Evolutionary conservation across 2,113 vertebrate genomes (phyloP).

Genomic region (Pterocles orientalis): DNA sequence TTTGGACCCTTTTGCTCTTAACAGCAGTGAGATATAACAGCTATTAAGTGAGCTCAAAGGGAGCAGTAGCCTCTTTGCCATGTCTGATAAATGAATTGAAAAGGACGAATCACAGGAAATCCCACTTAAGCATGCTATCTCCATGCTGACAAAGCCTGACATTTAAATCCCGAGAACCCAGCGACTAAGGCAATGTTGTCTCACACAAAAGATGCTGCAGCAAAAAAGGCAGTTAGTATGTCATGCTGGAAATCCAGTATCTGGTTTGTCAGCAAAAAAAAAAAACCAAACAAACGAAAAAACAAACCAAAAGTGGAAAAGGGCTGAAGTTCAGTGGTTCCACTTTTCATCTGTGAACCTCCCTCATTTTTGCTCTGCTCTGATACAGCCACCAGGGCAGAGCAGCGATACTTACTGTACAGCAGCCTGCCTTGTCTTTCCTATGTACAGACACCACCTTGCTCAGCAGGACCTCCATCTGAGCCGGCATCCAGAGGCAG

Average conservation of each 20-base stretch:
- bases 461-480: neutral
- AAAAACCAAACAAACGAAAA: neutral
- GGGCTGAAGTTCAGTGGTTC: neutral
- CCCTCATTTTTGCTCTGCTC: neutral
- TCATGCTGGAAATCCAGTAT: neutral
- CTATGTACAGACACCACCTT: fast-evolving
- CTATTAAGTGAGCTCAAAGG: neutral
- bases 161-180: neutral
- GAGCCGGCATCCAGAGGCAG: neutral
- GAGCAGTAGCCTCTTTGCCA: neutral
- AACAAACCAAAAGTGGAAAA: neutral
- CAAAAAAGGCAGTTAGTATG: neutral
- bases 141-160: neutral
- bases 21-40: neutral
- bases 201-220: neutral
- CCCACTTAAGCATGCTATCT: neutral
- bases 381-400: neutral
- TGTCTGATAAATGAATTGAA: neutral
- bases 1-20: neutral
- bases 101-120: neutral
- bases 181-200: neutral
- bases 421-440: neutral
- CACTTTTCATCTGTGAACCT: neutral
- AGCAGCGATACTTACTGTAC: neutral
- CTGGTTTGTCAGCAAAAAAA: neutral